Percentiles rank a stretch among this genome's conserved stretches.
Evolutionary conservation across 2,888 invertebrate genomes (phyloP).

Genomic region (Drosophila merina): DNA sequence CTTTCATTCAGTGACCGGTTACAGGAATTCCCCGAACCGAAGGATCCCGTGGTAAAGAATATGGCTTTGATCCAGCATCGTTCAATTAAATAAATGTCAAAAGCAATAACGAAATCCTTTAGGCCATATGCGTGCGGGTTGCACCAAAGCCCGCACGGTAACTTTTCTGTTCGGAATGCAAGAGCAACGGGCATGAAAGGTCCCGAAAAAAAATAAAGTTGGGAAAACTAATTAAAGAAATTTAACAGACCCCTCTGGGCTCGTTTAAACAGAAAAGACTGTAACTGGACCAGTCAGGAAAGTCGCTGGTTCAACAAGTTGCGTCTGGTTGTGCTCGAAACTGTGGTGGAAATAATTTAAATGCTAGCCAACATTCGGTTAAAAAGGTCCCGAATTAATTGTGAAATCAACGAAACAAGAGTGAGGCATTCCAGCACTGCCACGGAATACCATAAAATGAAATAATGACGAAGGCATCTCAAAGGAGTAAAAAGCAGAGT

Average conservation of each 20-base stretch:
- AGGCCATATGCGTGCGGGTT: neutral
- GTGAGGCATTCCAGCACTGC: constrained; percentile 10
- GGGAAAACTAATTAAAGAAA: constrained; percentile 45
- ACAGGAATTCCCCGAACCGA: neutral
- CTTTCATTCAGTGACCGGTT: constrained; percentile 4
- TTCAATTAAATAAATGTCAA: constrained; percentile 50
- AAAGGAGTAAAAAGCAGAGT: constrained; percentile 9
- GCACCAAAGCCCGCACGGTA: constrained; percentile 5
- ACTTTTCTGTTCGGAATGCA: constrained; percentile 6
- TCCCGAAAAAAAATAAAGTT: neutral
- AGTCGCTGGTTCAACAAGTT: constrained; percentile 30
- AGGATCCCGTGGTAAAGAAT: neutral
- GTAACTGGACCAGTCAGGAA: neutral
- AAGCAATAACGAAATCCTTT: constrained; percentile 23
- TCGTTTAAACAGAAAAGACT: constrained; percentile 13
- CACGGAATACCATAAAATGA: constrained; percentile 28
- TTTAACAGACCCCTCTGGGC: constrained; percentile 28
- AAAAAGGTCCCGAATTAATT: constrained; percentile 35
- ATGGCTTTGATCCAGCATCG: constrained; percentile 7
- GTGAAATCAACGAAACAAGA: constrained; percentile 45
- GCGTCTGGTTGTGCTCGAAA: neutral
- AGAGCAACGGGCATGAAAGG: neutral
- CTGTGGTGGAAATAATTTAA: constrained; percentile 25
- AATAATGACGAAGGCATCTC: constrained; percentile 16
- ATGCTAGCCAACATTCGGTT: constrained; percentile 30